These are phyloP conservation scores for Dolichoris vasculosae DNA, from an alignment of 1,140 invertebrate genomes.

Conservation along the genomic window DNA sequence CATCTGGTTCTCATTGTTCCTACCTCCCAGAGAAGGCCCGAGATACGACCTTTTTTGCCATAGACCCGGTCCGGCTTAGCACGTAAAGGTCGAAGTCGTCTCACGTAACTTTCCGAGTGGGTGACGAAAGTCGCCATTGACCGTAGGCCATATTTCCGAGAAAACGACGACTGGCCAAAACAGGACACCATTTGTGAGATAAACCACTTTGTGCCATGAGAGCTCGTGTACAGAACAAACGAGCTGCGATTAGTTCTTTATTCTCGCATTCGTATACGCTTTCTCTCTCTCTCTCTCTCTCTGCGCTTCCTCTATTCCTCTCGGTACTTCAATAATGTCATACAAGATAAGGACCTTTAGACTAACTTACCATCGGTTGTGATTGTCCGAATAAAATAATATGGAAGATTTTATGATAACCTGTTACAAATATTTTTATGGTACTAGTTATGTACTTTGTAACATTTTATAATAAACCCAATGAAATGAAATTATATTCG, in stretches of 20 bases:
- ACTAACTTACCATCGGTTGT: constrained; percentile 31
- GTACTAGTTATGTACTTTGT: not conserved
- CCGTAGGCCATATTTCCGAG: constrained; percentile 28
- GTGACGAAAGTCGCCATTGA: constrained; percentile 43
- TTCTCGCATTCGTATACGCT: not conserved
- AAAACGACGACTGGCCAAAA: not conserved
- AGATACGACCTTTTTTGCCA: constrained; percentile 10
- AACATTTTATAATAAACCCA: not conserved
- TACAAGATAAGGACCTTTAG: not conserved
- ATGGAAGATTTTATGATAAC: not conserved
- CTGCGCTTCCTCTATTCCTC: not conserved
- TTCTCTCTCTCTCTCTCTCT: not conserved
- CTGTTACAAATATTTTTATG: not conserved
- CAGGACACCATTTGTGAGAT: constrained; percentile 16
- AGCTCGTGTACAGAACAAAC: constrained; percentile 27
- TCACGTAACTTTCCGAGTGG: not conserved
- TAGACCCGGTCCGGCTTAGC: not conserved
- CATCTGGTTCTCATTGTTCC: constrained; percentile 37
- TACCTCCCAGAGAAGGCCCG: not conserved
- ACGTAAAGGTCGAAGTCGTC: constrained; percentile 28
- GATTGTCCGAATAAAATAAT: constrained; percentile 42
- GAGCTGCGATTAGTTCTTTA: constrained; percentile 40
- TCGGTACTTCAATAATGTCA: not conserved
- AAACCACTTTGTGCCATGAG: constrained; percentile 31
- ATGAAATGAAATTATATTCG: not conserved